These are phyloP conservation scores for Cryptocephalus moraei DNA, from an alignment of 2,888 invertebrate genomes.

Conservation along the genomic window DNA sequence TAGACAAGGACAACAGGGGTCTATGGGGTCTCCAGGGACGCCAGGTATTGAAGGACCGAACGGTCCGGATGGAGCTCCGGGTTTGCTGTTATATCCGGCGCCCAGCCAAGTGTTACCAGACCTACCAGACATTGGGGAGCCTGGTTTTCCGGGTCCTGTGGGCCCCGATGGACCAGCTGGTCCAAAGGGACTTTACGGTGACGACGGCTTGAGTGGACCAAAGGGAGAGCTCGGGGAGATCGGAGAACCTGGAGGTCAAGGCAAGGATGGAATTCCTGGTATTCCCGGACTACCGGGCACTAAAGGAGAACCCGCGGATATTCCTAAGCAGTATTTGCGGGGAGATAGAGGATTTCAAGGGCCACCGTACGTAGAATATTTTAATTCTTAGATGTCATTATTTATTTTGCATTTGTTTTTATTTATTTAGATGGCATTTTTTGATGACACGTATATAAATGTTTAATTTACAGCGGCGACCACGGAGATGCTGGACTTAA, in stretches of 20 bases:
- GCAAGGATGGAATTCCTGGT: constrained; percentile 34
- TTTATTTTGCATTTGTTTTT: not conserved
- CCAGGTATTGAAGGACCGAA: constrained; percentile 35
- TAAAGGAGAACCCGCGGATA: constrained; percentile 48
- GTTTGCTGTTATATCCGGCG: constrained; percentile 19
- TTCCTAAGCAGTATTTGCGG: constrained; percentile 39
- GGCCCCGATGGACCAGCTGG: constrained; percentile 30
- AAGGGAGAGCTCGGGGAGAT: constrained; percentile 43
- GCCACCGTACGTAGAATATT: constrained; percentile 26
- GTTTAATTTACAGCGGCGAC: constrained; percentile 11
- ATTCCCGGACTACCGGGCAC: constrained; percentile 39
- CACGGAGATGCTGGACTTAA: constrained; percentile 11
- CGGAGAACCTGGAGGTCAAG: constrained; percentile 29
- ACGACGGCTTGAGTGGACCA: constrained; percentile 16
- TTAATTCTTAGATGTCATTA: constrained; percentile 1
- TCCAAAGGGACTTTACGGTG: constrained; percentile 14
- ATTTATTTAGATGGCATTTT: not conserved
- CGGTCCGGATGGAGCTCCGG: constrained; percentile 32
- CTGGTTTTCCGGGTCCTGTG: constrained; percentile 40
- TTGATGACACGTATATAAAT: not conserved
- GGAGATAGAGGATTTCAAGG: constrained; percentile 43
- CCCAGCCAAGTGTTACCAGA: constrained; percentile 15
- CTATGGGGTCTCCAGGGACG: constrained; percentile 30
- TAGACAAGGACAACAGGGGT: constrained; percentile 37
- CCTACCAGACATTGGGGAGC: constrained; percentile 46